Evolutionary conservation across 2,888 invertebrate genomes (phyloP).

Genomic region (Lepidochrysops patricia): DNA sequence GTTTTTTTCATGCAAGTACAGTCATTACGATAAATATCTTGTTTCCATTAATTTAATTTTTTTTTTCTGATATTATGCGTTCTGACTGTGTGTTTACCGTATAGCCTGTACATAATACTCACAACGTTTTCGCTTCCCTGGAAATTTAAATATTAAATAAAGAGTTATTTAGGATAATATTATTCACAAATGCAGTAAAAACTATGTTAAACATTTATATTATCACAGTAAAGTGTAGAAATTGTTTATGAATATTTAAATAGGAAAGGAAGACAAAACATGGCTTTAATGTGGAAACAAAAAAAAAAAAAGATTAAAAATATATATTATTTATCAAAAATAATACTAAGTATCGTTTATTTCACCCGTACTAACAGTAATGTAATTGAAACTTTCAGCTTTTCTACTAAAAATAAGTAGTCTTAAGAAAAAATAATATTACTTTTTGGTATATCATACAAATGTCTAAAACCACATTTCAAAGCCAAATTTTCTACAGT

Average conservation of each 20-base stretch:
- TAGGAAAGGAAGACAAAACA: background rate
- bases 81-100: conserved; percentile 46
- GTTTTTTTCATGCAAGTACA: conserved; percentile 4
- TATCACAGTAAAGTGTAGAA: conserved; percentile 5
- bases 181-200: conserved; percentile 47
- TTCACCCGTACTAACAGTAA: background rate
- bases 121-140: conserved; percentile 74
- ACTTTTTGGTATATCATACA: too few species aligned
- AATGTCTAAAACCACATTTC: background rate
- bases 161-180: conserved; percentile 50
- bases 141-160: conserved; percentile 58
- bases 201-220: conserved; percentile 11
- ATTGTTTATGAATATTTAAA: conserved; percentile 10
- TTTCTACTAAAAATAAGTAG: background rate
- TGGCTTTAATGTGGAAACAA: background rate
- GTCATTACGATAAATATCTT: conserved; percentile 1
- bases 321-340: too few species aligned
- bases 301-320: background rate
- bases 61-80: conserved; percentile 16
- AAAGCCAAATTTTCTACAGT: conserved; percentile 18
- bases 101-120: conserved; percentile 46
- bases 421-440: background rate
- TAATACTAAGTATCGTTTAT: too few species aligned
- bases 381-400: background rate
- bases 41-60: background rate